Percentiles rank a stretch among this genome's conserved stretches.
Evolutionary conservation across 2,113 vertebrate species (phyloP).

Genomic region (Edolisoma coerulescens): DNA sequence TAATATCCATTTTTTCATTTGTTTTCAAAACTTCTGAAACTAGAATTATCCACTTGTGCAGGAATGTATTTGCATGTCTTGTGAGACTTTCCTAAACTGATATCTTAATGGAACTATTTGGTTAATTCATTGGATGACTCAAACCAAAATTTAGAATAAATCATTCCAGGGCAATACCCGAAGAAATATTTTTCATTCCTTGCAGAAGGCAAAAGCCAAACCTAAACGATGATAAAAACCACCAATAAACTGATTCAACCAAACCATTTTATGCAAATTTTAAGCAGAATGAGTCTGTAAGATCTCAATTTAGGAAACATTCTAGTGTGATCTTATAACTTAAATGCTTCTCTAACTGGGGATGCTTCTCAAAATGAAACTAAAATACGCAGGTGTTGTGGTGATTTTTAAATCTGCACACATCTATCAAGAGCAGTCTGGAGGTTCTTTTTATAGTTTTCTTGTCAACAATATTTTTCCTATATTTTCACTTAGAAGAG

Average conservation of each 20-base stretch:
- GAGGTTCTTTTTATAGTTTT: neutral
- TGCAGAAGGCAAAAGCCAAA: neutral
- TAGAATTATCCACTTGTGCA: neutral
- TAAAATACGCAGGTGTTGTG: neutral
- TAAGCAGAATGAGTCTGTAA: neutral
- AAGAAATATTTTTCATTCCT: neutral
- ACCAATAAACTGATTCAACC: neutral
- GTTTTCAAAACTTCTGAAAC: neutral
- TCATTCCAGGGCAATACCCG: conserved; percentile 10
- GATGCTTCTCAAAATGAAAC: neutral
- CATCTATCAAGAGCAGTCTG: neutral
- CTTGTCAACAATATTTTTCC: neutral
- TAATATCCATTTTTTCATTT: neutral
- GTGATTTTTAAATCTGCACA: neutral
- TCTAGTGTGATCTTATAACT: neutral
- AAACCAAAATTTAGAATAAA: neutral
- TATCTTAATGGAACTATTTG: neutral
- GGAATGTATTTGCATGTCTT: neutral
- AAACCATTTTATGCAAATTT: neutral
- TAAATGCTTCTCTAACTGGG: neutral
- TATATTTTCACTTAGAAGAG: neutral
- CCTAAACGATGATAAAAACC: neutral
- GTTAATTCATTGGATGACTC: neutral
- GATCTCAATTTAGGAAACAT: neutral
- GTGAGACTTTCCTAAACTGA: neutral